Evolutionary conservation across 2,888 invertebrate genomes (phyloP), one percentile per base, ranked within the genome.

Genomic region (Tetheella fluctuosa): DNA sequence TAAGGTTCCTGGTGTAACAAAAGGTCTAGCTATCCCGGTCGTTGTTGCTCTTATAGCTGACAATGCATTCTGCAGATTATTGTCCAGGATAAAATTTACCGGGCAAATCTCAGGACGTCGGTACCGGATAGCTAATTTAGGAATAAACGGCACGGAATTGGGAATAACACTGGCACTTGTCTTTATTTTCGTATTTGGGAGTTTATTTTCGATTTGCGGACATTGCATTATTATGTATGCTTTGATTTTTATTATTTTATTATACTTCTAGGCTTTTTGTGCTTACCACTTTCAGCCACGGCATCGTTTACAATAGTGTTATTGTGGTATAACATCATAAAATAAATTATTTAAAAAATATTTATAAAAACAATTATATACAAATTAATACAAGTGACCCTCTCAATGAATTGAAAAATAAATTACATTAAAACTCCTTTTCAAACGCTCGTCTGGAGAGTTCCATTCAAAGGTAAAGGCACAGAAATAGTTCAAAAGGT

Each of bases 31-130:
- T 69, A 54, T 3, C 34, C 59, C 62, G 62, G 23, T 62, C 63
- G 63, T 65, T 70, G 64, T 63, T 69, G 74, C 72, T 74, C 70
- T 67, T 79, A 76, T 64, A 64, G 84, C 86, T 86, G 83, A 86
- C 81, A 74, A 71, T 85, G 87, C 87, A 82, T 78, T 81, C 71
- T 64, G 66, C 64, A 79, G 84, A 86, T 86, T 88, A 84, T 84
- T 83, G 81, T 84, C 70, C 74, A 68, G 74, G 73, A 70, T 71
- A 68, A 81, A 81, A 83, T 84, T 81, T 81, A 79, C 80, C 75
- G 80, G 70, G 70, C 73, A 77, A 80, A 84, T 83, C 80, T 77
- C 76, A 71, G 77, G 73, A 73, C 71, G 48, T 48, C 48, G 64
- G 69, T 71, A 65, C 64, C 71, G 67, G 79, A 48, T 20, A 74